Evolutionary conservation across 2,113 vertebrate genomes (phyloP), one percentile per base, ranked within the genome.

Genomic region (Myotis davidii): DNA sequence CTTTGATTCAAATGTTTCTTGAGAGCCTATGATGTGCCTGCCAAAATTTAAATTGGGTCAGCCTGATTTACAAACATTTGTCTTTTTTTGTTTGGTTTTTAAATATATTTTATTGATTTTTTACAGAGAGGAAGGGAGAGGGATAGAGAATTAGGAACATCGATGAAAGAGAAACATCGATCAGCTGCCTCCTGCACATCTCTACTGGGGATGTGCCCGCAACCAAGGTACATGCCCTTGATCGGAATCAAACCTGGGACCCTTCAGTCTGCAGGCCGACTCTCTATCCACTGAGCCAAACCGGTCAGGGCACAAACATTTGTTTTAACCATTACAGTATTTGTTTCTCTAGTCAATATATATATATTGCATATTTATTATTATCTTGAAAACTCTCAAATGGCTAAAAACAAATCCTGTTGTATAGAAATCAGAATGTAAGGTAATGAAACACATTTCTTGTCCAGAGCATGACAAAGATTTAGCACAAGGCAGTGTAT

Each of bases 371-470:
- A 11, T 45, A 61, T 25, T 6, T 56, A 50, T 69, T 86, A 39
- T 65, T 82, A 73, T 14, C 59, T 94, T 83, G 84, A 90, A 74
- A 94, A 87, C n/a, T 39, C 73, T 95, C 42, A 74, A 13, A 67
- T 69, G 34, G 84, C 50, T 90, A 59, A 76, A 54, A 48, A 65
- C 32, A 90, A 96, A 56, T 72, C 20, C 0, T 42, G 12, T 56
- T 76, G 32, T 77, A 21, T 20, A 76, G 85, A 95, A 83, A 78
- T 76, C 14, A 72, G 74, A 79, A 7, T 65, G 3, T 45, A 70
- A 96, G 52, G 3, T 21, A 5, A 54, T 2, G 37, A 37, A 72
- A 76, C 50, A 34, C 45, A 76, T 69, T 42, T 92, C 13, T 45
- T 32, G 14, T 16, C 45, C 34, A 52, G 39, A 91, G 8, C 2